Percentiles rank a stretch among this genome's conserved stretches.
These are phyloP conservation scores for Brachyptera putata DNA, from an alignment of 2,888 invertebrate genomes.

Conservation along the genomic window DNA sequence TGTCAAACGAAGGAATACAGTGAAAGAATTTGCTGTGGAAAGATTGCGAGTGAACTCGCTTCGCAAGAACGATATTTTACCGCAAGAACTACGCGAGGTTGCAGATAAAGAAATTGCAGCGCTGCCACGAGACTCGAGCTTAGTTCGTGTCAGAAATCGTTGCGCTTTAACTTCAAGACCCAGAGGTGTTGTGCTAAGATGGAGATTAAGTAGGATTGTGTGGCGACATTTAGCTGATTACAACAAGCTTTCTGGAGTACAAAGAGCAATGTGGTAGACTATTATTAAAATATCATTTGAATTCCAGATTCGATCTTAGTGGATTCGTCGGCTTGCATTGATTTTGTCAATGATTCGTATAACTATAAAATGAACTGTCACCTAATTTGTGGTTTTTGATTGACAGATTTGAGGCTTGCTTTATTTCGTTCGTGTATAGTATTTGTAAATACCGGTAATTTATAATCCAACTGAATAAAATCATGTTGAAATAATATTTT, in stretches of 20 bases:
- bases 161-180: slow-evolving; percentile 88
- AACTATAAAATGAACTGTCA: no score
- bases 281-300: neutral
- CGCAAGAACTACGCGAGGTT: slow-evolving; percentile 66
- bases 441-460: no score
- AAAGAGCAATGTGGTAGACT: slow-evolving; percentile 86
- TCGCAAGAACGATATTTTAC: slow-evolving; percentile 80
- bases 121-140: slow-evolving; percentile 69
- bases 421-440: no score
- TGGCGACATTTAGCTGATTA: slow-evolving; percentile 91
- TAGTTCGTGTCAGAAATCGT: slow-evolving; percentile 63
- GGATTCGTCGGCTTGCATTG: neutral
- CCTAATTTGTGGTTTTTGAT: no score
- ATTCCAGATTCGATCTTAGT: neutral
- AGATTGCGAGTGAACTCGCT: slow-evolving; percentile 78
- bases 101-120: slow-evolving; percentile 71
- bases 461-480: no score
- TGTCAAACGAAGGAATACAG: slow-evolving; percentile 72
- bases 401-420: no score
- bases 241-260: slow-evolving; percentile 86
- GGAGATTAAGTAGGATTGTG: slow-evolving; percentile 85
- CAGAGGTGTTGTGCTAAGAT: slow-evolving; percentile 71
- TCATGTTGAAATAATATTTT: no score
- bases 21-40: slow-evolving; percentile 68
- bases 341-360: neutral